phyloP scores from a whole-genome alignment of 1,140 invertebrate genomes.

The Sycophila sp. region DNA sequence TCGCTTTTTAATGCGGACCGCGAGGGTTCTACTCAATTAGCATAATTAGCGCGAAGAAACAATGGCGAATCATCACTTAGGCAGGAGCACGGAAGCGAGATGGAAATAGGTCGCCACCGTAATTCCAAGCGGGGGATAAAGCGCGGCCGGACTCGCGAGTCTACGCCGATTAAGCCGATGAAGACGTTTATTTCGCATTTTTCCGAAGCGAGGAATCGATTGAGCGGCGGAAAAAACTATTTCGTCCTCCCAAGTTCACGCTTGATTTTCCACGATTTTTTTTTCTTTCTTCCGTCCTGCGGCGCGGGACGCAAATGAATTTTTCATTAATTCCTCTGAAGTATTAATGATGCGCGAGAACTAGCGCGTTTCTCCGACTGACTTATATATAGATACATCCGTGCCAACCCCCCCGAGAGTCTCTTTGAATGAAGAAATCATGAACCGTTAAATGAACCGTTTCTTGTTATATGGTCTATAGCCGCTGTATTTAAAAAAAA shows the following conservation, averaged over 20 bases:
- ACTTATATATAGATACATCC: not conserved
- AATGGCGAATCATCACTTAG: constrained; percentile 5
- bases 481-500: not conserved
- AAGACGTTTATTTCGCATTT: no score
- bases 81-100: not conserved
- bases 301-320: not conserved
- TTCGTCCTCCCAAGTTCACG: no score
- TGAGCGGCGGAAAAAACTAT: no score
- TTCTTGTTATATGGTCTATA: not conserved
- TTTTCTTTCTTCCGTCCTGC: not conserved
- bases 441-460: not conserved
- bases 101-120: not conserved
- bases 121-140: no score
- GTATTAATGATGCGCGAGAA: not conserved
- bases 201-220: no score
- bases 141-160: no score
- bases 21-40: not conserved
- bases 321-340: not conserved
- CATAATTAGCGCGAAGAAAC: constrained; percentile 7
- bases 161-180: no score
- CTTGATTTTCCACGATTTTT: not conserved
- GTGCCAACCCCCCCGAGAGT: not conserved
- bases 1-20: not conserved
- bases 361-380: not conserved
- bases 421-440: constrained; percentile 6